Evolutionary conservation across 2,888 invertebrate genomes (phyloP).

Genomic region (Apamea epomidion): DNA sequence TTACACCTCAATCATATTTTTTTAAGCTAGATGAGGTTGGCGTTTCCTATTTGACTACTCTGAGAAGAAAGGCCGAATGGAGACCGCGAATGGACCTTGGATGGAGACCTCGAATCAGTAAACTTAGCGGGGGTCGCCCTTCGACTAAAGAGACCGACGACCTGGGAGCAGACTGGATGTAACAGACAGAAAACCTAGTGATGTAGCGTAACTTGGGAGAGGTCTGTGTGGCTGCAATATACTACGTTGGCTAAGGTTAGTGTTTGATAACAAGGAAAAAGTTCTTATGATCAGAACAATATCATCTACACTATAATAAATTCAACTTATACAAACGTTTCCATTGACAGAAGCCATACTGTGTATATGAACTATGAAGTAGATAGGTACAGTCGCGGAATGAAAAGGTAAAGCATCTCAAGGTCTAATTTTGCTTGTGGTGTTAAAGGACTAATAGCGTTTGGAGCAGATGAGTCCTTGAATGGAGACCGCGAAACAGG

Average conservation of each 20-base stretch:
- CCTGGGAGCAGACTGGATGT: neutral
- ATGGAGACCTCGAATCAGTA: neutral
- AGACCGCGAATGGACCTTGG: neutral
- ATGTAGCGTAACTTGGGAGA: too few relatives aligned
- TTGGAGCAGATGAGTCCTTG: neutral
- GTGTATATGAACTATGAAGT: conserved; percentile 9
- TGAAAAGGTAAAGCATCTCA: too few relatives aligned
- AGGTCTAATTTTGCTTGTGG: neutral
- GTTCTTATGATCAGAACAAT: neutral
- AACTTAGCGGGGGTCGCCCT: neutral
- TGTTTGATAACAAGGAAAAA: neutral
- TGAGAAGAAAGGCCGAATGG: too few relatives aligned
- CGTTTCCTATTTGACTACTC: too few relatives aligned
- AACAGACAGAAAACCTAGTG: neutral
- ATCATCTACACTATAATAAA: conserved; percentile 48
- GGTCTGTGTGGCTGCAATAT: neutral
- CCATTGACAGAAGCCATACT: conserved; percentile 38
- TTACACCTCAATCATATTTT: too few relatives aligned
- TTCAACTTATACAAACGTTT: conserved; percentile 34
- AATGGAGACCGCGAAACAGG: neutral
- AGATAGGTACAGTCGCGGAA: conserved; percentile 6
- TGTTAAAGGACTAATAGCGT: neutral
- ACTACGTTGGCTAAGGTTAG: neutral
- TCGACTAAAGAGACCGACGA: neutral
- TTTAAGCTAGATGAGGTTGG: too few relatives aligned